Evolutionary conservation across 2,888 invertebrate species (phyloP).

Genomic region (Cryptocephalus moraei): DNA sequence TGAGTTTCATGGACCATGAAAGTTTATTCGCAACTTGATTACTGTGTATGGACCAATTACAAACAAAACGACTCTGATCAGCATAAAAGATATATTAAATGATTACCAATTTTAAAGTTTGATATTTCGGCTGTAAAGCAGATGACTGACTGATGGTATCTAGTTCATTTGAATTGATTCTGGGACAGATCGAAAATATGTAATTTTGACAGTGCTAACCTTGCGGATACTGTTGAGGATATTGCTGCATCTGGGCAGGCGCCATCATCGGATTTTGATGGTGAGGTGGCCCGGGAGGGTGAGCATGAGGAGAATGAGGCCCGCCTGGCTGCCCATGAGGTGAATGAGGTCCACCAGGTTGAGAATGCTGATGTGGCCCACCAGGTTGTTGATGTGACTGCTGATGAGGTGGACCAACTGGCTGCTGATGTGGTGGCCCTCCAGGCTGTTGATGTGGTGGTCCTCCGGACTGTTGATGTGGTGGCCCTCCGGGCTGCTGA

Average conservation of each 20-base stretch:
- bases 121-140: no score
- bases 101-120: no score
- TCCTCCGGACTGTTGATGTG: constrained; percentile 14
- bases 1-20: no score
- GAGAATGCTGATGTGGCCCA: background rate
- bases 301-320: constrained; percentile 13
- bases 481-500: constrained; percentile 6
- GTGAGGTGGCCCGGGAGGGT: constrained; percentile 16
- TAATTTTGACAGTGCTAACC: constrained; percentile 9
- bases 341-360: constrained; percentile 1
- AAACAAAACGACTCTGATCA: no score
- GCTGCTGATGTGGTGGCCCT: constrained; percentile 3
- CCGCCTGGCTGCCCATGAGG: constrained; percentile 16
- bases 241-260: constrained; percentile 35
- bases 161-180: background rate
- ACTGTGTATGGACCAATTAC: no score
- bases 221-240: constrained; percentile 22
- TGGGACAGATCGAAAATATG: background rate
- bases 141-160: no score
- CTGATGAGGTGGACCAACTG: background rate
- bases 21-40: no score
- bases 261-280: constrained; percentile 35
- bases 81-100: no score
- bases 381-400: constrained; percentile 6
- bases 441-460: constrained; percentile 14